Evolutionary conservation across 1,140 invertebrate species (phyloP).

Genomic region (Pseudomyrmex pallidus): DNA sequence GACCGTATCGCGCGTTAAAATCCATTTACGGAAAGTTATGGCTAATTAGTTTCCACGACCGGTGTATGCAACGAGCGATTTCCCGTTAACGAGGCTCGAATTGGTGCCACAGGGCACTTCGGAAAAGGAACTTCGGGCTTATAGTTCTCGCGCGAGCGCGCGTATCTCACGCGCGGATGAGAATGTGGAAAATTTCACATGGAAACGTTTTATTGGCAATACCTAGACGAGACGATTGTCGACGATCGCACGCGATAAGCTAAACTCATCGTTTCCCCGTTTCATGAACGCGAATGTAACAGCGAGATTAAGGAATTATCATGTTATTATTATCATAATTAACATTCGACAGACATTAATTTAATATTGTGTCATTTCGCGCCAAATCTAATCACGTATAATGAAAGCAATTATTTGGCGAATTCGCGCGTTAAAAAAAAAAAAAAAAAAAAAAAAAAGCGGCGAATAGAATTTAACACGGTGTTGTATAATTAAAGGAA

Average conservation of each 20-base stretch:
- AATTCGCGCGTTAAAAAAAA: slow-evolving; percentile 3
- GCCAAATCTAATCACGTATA: neutral
- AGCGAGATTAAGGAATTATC: neutral
- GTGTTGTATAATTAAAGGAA: slow-evolving; percentile 67
- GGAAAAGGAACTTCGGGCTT: slow-evolving; percentile 15
- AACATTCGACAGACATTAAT: neutral
- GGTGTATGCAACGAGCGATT: slow-evolving; percentile 55
- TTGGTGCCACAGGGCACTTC: slow-evolving; percentile 11
- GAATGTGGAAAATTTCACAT: slow-evolving; percentile 11
- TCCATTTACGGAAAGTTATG: slow-evolving; percentile 68
- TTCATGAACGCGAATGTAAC: neutral
- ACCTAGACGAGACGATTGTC: neutral
- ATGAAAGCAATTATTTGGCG: neutral
- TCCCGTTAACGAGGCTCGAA: slow-evolving; percentile 66
- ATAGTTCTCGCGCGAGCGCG: neutral
- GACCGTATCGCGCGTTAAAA: slow-evolving; percentile 61
- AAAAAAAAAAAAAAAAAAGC: slow-evolving; percentile 11
- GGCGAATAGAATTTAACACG: slow-evolving; percentile 37
- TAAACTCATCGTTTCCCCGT: neutral
- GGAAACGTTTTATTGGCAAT: neutral
- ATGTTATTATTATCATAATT: neutral
- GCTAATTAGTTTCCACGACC: slow-evolving; percentile 68
- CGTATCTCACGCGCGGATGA: neutral
- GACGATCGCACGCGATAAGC: neutral
- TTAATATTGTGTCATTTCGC: neutral